Evolutionary conservation across 2,797 vertebrate genomes (phyloP).

Genomic region (Sebastiscus tertius): DNA sequence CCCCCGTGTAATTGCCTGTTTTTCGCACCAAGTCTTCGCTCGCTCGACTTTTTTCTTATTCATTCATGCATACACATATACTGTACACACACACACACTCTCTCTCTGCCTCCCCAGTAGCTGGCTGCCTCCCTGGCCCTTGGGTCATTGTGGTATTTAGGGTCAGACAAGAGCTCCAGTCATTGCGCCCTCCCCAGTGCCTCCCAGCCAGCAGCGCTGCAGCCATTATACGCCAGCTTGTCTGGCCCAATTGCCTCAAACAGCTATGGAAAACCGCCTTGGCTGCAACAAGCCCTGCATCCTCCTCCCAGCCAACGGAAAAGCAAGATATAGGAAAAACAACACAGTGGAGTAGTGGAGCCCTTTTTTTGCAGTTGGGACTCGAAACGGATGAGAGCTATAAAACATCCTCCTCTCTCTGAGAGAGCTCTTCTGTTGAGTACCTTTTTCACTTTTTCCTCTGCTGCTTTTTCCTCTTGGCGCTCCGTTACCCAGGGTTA

Average conservation of each 20-base stretch:
- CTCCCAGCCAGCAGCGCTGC: slow-evolving; percentile 76
- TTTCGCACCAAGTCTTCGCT: slow-evolving; percentile 26
- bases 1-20: slow-evolving; percentile 30
- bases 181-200: slow-evolving; percentile 81
- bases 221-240: slow-evolving; percentile 74
- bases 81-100: slow-evolving; percentile 21
- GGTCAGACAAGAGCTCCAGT: slow-evolving; percentile 89
- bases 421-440: slow-evolving; percentile 55
- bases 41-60: slow-evolving; percentile 27
- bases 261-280: slow-evolving; percentile 86
- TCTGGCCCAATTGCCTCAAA: slow-evolving; percentile 80
- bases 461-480: slow-evolving; percentile 55
- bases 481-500: slow-evolving; percentile 69
- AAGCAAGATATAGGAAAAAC: slow-evolving; percentile 80
- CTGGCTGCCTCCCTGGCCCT: slow-evolving; percentile 76
- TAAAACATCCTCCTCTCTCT: slow-evolving; percentile 63
- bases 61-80: not conserved
- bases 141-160: slow-evolving; percentile 87
- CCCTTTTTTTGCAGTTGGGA: slow-evolving; percentile 23
- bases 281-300: slow-evolving; percentile 82
- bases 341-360: slow-evolving; percentile 54
- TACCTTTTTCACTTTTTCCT: slow-evolving; percentile 74
- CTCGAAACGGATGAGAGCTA: slow-evolving; percentile 48
- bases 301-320: slow-evolving; percentile 86
- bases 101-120: slow-evolving; percentile 42